A percentile compares a stretch with the other conserved stretches of the same genome.
Conservation (phyloP, 2,888 invertebrate species). For the Mamestra brassicae region DNA sequence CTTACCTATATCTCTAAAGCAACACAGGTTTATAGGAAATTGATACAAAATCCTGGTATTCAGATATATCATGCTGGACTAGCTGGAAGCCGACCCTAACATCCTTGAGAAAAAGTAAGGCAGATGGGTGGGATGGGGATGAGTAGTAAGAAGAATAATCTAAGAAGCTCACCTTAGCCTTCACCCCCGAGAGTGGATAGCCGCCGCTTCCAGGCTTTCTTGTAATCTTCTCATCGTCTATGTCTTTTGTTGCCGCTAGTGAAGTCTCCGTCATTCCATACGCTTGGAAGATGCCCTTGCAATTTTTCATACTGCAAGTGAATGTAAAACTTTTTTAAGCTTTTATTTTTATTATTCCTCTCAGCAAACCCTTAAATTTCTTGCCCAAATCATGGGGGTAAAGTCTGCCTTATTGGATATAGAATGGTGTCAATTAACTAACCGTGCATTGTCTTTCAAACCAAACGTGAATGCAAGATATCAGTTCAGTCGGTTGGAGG, state of each 20-base stretch:
- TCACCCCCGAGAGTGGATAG: constrained; percentile 76
- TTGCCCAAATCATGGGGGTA: too few species aligned
- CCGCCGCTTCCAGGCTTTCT: constrained; percentile 80
- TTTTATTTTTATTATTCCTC: too few species aligned
- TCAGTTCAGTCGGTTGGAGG: too few species aligned
- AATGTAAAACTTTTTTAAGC: not conserved
- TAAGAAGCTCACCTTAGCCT: constrained; percentile 72
- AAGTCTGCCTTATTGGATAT: too few species aligned
- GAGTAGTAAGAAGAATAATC: not conserved
- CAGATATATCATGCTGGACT: not conserved
- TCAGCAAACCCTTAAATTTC: too few species aligned
- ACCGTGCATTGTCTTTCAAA: too few species aligned
- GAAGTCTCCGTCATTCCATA: constrained; percentile 86
- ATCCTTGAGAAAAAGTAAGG: not conserved
- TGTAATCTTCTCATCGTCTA: constrained; percentile 59
- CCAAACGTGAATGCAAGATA: too few species aligned
- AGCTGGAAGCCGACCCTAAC: not conserved
- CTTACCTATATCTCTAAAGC: too few species aligned
- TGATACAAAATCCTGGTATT: not conserved
- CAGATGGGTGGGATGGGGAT: not conserved
- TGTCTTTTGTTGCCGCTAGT: constrained; percentile 76
- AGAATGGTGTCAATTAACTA: too few species aligned
- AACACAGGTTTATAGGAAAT: too few species aligned
- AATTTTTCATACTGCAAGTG: constrained; percentile 77
- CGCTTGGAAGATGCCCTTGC: constrained; percentile 80